A percentile compares a stretch with the other conserved stretches of the same genome.
These are phyloP conservation scores for Cyclura pinguis DNA, from an alignment of 2,797 vertebrate species.

Conservation along the genomic window DNA sequence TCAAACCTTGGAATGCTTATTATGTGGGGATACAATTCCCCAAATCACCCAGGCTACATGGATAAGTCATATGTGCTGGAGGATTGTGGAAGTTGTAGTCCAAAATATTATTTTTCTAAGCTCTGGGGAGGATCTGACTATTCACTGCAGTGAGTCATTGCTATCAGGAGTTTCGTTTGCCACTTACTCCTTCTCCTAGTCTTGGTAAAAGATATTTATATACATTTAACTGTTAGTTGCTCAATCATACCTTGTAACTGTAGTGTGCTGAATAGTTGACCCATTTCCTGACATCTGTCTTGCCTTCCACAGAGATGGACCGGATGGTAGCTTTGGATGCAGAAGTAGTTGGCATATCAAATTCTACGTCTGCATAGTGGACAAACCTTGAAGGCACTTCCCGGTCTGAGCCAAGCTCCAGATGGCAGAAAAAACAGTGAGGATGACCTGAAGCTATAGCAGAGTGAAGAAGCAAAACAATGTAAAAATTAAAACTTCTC, in stretches of 20 bases:
- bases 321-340: slow-evolving; percentile 86
- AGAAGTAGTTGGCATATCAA: slow-evolving; percentile 88
- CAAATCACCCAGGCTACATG: not conserved
- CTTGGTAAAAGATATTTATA: not conserved
- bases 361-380: slow-evolving; percentile 85
- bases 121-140: not conserved
- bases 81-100: no score
- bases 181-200: no score
- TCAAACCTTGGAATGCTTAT: not conserved
- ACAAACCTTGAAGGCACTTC: slow-evolving; percentile 88
- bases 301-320: slow-evolving; percentile 87
- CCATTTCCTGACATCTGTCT: slow-evolving; percentile 87
- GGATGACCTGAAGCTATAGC: slow-evolving; percentile 85
- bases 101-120: no score
- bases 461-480: slow-evolving; percentile 36
- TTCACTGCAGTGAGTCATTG: not conserved
- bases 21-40: not conserved
- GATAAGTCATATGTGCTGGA: no score
- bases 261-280: slow-evolving; percentile 91
- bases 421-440: slow-evolving; percentile 91
- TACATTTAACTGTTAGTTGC: not conserved
- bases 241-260: slow-evolving; percentile 85
- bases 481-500: slow-evolving; percentile 13
- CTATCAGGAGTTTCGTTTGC: not conserved
- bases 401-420: slow-evolving; percentile 90